These are phyloP conservation scores for Maccullochella peelii DNA, from an alignment of 2,113 vertebrate genomes.

Conservation along the genomic window DNA sequence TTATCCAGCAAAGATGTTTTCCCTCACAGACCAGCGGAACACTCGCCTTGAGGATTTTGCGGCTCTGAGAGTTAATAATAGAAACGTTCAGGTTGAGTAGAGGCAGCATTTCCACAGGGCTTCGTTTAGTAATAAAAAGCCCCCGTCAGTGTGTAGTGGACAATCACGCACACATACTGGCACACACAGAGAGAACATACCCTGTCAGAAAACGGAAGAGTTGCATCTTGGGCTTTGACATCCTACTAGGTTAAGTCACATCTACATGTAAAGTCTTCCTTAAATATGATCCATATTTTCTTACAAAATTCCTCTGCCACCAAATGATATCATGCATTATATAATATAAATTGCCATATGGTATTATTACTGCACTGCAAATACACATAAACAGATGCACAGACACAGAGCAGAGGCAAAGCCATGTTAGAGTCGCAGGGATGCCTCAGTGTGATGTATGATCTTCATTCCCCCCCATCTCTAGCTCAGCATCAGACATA, in stretches of 20 bases:
- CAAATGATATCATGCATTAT: neutral
- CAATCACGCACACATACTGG: conserved; percentile 20
- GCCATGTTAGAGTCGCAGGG: conserved; percentile 44
- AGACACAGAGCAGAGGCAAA: conserved; percentile 44
- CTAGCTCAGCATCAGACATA: conserved; percentile 66
- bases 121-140: conserved; percentile 79
- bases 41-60: conserved; percentile 82
- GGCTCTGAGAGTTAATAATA: conserved; percentile 89
- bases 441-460: conserved; percentile 76
- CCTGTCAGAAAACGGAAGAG: conserved; percentile 13
- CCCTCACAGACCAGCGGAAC: conserved; percentile 83
- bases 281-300: neutral
- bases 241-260: neutral
- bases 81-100: conserved; percentile 88
- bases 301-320: neutral
- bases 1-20: conserved; percentile 89
- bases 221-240: conserved; percentile 16
- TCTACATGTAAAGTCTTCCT: neutral
- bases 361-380: conserved; percentile 32
- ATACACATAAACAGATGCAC: conserved; percentile 41
- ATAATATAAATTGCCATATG: conserved; percentile 15
- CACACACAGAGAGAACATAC: conserved; percentile 7
- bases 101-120: conserved; percentile 83
- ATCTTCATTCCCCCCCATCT: conserved; percentile 69
- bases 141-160: conserved; percentile 45